A percentile compares a stretch with the other conserved stretches of the same genome.
These are phyloP conservation scores for Platerodrilus igneus DNA, from an alignment of 2,888 invertebrate genomes.

Conservation along the genomic window DNA sequence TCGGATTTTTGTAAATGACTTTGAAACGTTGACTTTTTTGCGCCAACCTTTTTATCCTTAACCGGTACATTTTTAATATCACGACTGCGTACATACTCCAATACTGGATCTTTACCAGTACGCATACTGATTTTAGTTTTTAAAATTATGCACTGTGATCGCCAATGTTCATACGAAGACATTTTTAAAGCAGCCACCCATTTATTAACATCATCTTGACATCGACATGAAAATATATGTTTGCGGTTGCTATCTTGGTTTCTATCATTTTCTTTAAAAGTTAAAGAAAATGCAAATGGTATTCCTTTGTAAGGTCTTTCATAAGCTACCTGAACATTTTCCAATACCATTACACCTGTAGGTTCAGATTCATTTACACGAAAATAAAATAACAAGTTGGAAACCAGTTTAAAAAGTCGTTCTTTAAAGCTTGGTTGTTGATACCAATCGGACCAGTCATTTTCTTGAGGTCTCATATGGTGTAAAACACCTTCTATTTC, in stretches of 20 bases:
- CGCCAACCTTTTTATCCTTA: conserved; percentile 28
- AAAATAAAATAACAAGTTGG: conserved; percentile 73
- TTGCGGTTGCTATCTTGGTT: conserved; percentile 49
- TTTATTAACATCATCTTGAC: conserved; percentile 64
- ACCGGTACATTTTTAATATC: conserved; percentile 25
- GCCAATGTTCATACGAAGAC: conserved; percentile 68
- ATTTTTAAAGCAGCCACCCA: conserved; percentile 66
- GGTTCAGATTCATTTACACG: conserved; percentile 65
- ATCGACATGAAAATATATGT: conserved; percentile 66
- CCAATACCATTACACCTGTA: conserved; percentile 68
- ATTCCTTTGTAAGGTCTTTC: conserved; percentile 61
- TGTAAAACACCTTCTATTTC: conserved; percentile 68
- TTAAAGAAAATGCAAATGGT: conserved; percentile 70
- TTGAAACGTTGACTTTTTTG: conserved; percentile 40
- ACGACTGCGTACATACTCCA: conserved; percentile 41
- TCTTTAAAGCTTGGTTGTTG: conserved; percentile 59
- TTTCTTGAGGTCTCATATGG: conserved; percentile 61
- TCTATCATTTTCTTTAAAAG: conserved; percentile 59
- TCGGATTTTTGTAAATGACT: no score
- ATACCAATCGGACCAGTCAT: conserved; percentile 50
- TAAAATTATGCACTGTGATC: conserved; percentile 58
- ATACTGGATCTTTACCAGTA: conserved; percentile 58
- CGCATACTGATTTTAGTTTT: conserved; percentile 63
- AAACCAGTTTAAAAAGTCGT: conserved; percentile 69
- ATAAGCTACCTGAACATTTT: conserved; percentile 65